phyloP scores from a whole-genome alignment of 1,140 invertebrate genomes.

The Psilanteris sp. region DNA sequence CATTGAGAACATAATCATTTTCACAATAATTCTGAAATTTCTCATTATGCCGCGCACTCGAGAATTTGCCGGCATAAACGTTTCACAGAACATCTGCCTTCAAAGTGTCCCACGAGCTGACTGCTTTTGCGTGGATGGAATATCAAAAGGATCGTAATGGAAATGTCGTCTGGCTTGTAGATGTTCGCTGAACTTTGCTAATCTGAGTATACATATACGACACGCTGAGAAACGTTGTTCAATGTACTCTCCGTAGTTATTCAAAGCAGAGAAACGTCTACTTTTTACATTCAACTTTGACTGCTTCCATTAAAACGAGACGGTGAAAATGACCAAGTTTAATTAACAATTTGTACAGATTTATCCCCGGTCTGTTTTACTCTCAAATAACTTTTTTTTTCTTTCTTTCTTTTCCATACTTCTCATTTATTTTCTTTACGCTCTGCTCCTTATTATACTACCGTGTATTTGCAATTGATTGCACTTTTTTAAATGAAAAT shows the following conservation, averaged over 20 bases:
- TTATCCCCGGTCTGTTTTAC: constrained; percentile 2
- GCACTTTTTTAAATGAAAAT: too few species aligned
- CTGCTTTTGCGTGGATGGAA: constrained; percentile 64
- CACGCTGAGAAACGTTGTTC: constrained; percentile 50
- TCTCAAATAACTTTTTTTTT: background rate
- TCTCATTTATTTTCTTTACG: too few species aligned
- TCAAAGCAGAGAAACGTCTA: constrained; percentile 43
- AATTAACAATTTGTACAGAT: constrained; percentile 50
- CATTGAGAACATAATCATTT: constrained; percentile 44
- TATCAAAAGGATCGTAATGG: constrained; percentile 66
- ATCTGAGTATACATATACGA: constrained; percentile 60
- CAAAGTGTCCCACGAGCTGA: constrained; percentile 61
- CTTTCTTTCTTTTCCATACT: too few species aligned
- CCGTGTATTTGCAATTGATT: too few species aligned
- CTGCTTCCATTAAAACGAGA: constrained; percentile 47
- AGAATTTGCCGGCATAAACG: constrained; percentile 60
- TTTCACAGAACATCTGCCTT: constrained; percentile 64
- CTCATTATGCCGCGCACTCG: constrained; percentile 45
- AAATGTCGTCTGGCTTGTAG: constrained; percentile 63
- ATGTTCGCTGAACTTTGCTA: constrained; percentile 64
- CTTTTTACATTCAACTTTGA: constrained; percentile 52
- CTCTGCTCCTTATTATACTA: too few species aligned
- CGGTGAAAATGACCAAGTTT: constrained; percentile 35
- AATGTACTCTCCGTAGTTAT: constrained; percentile 57
- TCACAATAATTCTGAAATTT: constrained; percentile 56